Evolutionary conservation across 1,140 invertebrate species (phyloP).

Genomic region (Gonatopus flavifemur): DNA sequence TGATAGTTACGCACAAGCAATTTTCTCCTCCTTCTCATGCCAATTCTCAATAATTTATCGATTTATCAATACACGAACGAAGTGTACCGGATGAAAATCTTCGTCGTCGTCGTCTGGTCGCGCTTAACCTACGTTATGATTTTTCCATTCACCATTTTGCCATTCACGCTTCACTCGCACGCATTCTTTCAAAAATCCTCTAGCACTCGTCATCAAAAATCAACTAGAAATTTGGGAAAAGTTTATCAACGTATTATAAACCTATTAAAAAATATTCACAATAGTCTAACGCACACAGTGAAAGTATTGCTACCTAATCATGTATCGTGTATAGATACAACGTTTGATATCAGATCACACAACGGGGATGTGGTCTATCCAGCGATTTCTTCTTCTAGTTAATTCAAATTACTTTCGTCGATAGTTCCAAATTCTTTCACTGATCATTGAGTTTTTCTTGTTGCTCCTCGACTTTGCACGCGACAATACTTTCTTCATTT

Average conservation of each 20-base stretch:
- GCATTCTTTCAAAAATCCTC: conserved; percentile 9
- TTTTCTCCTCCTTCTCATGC: conserved; percentile 4
- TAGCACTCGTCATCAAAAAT: conserved; percentile 23
- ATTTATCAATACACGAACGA: conserved; percentile 33
- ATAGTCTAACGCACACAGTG: conserved; percentile 51
- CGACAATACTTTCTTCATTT: too few species aligned
- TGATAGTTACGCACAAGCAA: conserved; percentile 31
- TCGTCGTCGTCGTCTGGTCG: conserved; percentile 25
- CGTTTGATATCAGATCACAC: conserved; percentile 35
- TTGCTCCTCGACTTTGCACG: too few species aligned
- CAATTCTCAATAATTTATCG: conserved; percentile 30
- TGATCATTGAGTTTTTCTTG: too few species aligned
- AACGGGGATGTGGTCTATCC: neutral
- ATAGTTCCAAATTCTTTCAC: too few species aligned
- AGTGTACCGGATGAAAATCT: too few species aligned
- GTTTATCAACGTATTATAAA: conserved; percentile 51
- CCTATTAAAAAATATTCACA: conserved; percentile 56
- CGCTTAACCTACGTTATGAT: conserved; percentile 22
- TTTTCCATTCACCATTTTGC: conserved; percentile 22
- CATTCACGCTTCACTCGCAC: conserved; percentile 29
- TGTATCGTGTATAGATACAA: conserved; percentile 38
- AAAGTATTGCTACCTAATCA: conserved; percentile 47
- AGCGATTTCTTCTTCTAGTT: neutral
- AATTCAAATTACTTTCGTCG: too few species aligned
- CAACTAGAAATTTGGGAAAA: conserved; percentile 39